Evolutionary conservation across 2,797 vertebrate species (phyloP), one percentile per base, ranked within the genome.

Genomic region (Rachycentron canadum): DNA sequence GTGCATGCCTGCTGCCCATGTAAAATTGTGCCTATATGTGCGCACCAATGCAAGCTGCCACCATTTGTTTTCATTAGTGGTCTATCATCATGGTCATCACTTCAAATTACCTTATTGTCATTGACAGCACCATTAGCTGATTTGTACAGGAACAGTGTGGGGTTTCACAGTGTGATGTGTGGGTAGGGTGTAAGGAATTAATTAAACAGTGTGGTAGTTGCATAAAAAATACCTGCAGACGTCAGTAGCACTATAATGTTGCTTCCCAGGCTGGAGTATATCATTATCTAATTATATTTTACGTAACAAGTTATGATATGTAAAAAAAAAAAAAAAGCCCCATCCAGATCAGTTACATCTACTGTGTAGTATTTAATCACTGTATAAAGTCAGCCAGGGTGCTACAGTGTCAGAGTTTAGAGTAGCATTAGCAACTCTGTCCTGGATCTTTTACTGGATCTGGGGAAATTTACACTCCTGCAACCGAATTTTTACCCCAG

Each of bases 61-160:
- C 73, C 56, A 72, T 87, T 81, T 76, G 64, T 84, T 86, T 85
- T 88, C 74, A 85, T 84, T 82, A 85, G 59, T 56, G 60, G 23
- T 69, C 76, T 50, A 68, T 58, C 64, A 72, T 26, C 62, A 66
- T 62, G 49, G 49, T 59, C 50, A 56, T 30, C 40, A 56, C 40
- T 84, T 72, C 61, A 71, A 58, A 86, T 87, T 53, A 76, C 60
- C 67, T 69, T 49, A 21, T 21, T 56, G 25, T 71, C 57, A 69
- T 28, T 73, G 85, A 66, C 69, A 17, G 50, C 0, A 7, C 34
- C n/a, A 56, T 79, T 67, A 73, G 71, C 63, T 61, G 36, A 47
- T 71, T 66, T 73, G 56, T 73, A 28, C 23, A 25, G 23, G 11
- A 25, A 28, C 50, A 16, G 25, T 23, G 25, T 14, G 25, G 50